Evolutionary conservation across 2,113 vertebrate species (phyloP), one percentile per base, ranked within the genome.

Genomic region (Psilopsiagon aurifrons): DNA sequence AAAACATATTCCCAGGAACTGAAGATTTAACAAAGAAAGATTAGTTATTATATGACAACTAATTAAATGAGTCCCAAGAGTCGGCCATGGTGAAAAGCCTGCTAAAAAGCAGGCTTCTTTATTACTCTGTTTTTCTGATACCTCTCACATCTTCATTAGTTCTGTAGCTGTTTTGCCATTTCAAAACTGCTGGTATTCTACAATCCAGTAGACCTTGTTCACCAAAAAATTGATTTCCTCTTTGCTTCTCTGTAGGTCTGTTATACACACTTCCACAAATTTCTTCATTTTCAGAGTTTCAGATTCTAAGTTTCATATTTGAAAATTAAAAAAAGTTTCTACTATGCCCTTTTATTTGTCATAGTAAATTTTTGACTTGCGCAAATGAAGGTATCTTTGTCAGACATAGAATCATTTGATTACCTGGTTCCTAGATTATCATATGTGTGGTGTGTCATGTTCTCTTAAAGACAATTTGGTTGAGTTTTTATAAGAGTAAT

Each of bases 201-300:
- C 27, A 84, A 20, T 47, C 25, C 74, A 4, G 2, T 74, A 51
- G n/a, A 43, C 6, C 17, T 66, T 69, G 4, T 69, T 81, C 19
- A 51, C 13, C 0, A 83, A 86, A 51, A 66, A 73, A 35, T 0
- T 10, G 0, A 39, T 76, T 88, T 64, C 0, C 1, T 11, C 17
- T 51, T 60, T 87, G 3, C 5, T 60, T 82, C 11, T 78, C 7
- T 31, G 1, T 55, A 70, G 27, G 6, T 66, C 25, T 83, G 6
- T 20, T 62, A 33, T 17, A 67, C 1, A 35, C 7, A 46, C 51
- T 82, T 49, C 12, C 4, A 71, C 28, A 84, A 60, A 60, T 3
- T 17, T 87, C 22, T 49, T 0, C 31, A 13, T 17, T 44, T 63
- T 49, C 11, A 57, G 13, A 46, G 52, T 41, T 92, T 78, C 41